These are phyloP conservation scores for Pangasius krempfi DNA, from an alignment of 2,797 vertebrate species.

Conservation along the genomic window DNA sequence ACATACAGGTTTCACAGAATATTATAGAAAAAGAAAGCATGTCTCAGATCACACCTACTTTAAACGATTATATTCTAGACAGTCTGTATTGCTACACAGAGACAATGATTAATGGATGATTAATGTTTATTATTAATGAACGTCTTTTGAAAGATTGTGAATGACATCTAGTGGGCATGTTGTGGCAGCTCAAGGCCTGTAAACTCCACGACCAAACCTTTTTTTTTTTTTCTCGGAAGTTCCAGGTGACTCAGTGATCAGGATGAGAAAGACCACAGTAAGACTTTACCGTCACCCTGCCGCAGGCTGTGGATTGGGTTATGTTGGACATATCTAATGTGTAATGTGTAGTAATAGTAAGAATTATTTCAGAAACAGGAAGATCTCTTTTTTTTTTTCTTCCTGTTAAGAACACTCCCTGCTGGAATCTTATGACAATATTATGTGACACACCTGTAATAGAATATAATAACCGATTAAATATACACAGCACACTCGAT, in stretches of 20 bases:
- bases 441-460: too few species aligned
- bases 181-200: background rate
- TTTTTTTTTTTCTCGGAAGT: background rate
- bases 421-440: background rate
- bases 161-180: constrained; percentile 19
- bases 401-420: background rate
- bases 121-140: background rate
- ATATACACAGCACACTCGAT: background rate
- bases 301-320: background rate
- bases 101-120: background rate
- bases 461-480: background rate
- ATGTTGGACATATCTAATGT: too few species aligned
- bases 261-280: background rate
- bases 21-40: background rate
- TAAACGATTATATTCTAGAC: background rate
- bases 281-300: background rate
- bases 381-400: background rate
- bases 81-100: background rate
- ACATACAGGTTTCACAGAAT: background rate
- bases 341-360: background rate
- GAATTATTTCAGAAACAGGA: background rate
- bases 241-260: constrained; percentile 3
- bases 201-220: background rate
- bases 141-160: background rate
- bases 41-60: background rate